Percentiles rank a stretch among this genome's conserved stretches.
Evolutionary conservation across 2,113 vertebrate genomes (phyloP).

Genomic region (Lampris incognitus): DNA sequence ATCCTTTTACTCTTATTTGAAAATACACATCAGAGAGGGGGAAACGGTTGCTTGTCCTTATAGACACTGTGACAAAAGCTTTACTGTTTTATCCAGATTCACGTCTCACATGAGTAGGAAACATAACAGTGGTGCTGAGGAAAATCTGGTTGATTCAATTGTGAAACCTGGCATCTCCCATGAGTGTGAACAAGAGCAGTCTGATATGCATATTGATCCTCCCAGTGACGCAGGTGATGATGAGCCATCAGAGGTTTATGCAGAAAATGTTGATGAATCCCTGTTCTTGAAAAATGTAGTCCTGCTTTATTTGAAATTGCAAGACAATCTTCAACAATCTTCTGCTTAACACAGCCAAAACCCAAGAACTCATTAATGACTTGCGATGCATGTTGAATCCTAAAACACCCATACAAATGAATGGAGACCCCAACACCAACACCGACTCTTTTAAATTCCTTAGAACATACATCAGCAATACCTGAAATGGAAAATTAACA

Average conservation of each 20-base stretch:
- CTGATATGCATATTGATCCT: slow-evolving; percentile 4
- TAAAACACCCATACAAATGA: too few relatives aligned
- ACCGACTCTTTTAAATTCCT: too few relatives aligned
- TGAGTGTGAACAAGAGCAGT: slow-evolving; percentile 2
- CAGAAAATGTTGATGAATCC: slow-evolving; percentile 1
- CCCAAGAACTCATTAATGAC: too few relatives aligned
- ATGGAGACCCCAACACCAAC: too few relatives aligned
- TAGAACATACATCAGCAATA: too few relatives aligned
- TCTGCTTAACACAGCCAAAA: too few relatives aligned
- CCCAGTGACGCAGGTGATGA: not conserved
- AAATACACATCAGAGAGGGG: slow-evolving; percentile 33
- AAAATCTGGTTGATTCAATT: slow-evolving; percentile 29
- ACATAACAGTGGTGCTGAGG: slow-evolving; percentile 24
- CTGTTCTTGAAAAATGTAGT: slow-evolving; percentile 12
- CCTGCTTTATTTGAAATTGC: slow-evolving; percentile 27
- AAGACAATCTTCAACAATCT: too few relatives aligned
- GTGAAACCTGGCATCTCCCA: slow-evolving; percentile 13
- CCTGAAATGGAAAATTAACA: too few relatives aligned
- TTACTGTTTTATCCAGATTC: slow-evolving; percentile 31
- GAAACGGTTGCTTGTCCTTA: slow-evolving; percentile 30
- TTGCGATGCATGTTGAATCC: too few relatives aligned
- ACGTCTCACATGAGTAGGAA: slow-evolving; percentile 35
- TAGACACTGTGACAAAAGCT: slow-evolving; percentile 20
- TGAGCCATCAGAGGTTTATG: not conserved
- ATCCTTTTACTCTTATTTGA: slow-evolving; percentile 35